Evolutionary conservation across 2,113 vertebrate genomes (phyloP).

Genomic region (Gulo gulo): DNA sequence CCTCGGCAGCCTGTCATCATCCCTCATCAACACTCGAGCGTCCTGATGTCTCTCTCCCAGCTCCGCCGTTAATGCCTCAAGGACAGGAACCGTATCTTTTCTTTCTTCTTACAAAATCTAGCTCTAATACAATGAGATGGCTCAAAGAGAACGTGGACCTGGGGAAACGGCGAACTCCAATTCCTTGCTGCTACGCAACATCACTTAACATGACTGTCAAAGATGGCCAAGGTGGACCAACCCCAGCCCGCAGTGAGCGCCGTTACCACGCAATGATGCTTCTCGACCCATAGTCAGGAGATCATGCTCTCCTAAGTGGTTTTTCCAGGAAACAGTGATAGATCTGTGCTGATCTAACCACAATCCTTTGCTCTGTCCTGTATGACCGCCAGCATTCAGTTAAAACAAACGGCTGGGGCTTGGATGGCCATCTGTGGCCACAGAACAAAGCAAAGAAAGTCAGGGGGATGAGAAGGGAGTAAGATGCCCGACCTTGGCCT

Average conservation of each 20-base stretch:
- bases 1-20: background rate
- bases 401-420: conserved; percentile 59
- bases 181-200: background rate
- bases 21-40: conserved; percentile 53
- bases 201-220: background rate
- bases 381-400: conserved; percentile 52
- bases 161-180: background rate
- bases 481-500: conserved; percentile 46
- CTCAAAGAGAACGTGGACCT: background rate
- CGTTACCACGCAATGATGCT: background rate
- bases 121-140: background rate
- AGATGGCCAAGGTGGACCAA: background rate
- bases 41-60: conserved; percentile 49
- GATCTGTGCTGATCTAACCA: conserved; percentile 62
- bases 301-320: conserved; percentile 56
- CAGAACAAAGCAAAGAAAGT: conserved; percentile 56
- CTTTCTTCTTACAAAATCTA: background rate
- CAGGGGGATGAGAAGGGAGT: background rate
- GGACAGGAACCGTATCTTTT: background rate
- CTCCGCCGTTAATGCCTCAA: conserved; percentile 20
- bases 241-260: background rate
- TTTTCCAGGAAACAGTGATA: conserved; percentile 64
- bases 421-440: conserved; percentile 64
- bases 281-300: background rate
- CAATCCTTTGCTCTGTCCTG: conserved; percentile 60